These are phyloP conservation scores for Amia ocellicauda DNA, from an alignment of 2,113 vertebrate genomes.

Conservation along the genomic window DNA sequence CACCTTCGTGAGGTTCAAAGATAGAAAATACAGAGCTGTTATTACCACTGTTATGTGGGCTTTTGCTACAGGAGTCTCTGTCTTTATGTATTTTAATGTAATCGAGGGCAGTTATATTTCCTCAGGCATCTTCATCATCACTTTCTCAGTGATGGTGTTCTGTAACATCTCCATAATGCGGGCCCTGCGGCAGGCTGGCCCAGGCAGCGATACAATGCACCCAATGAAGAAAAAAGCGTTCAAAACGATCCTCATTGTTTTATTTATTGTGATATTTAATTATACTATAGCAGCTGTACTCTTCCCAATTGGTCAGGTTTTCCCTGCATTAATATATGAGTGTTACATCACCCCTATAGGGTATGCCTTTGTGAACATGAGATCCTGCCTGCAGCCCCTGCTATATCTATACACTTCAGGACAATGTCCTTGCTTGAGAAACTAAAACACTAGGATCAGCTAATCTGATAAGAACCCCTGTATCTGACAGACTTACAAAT, in stretches of 20 bases:
- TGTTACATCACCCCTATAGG: slow-evolving; percentile 55
- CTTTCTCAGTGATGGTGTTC: no score
- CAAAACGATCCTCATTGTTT: slow-evolving; percentile 55
- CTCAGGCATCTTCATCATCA: no score
- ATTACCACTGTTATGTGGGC: no score
- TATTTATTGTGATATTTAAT: slow-evolving; percentile 56
- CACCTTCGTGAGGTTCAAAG: no score
- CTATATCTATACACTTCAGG: slow-evolving; percentile 51
- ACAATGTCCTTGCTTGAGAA: no score
- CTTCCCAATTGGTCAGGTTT: slow-evolving; percentile 58
- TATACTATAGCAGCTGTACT: slow-evolving; percentile 60
- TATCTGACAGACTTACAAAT: no score
- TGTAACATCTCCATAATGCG: slow-evolving; percentile 12
- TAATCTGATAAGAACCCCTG: no score
- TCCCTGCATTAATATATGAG: slow-evolving; percentile 33
- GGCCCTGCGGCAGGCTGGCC: slow-evolving; percentile 57
- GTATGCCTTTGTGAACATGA: slow-evolving; percentile 65
- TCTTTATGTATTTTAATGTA: no score
- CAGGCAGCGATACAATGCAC: slow-evolving; percentile 60
- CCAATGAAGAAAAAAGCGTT: slow-evolving; percentile 66
- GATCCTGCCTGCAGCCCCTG: slow-evolving; percentile 65
- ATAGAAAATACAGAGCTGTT: no score
- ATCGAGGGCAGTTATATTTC: no score
- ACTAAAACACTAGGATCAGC: no score
- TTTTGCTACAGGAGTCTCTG: no score